Percentiles rank a stretch among this genome's conserved stretches.
phyloP scores from a whole-genome alignment of 2,797 vertebrate species.

The Rhinogobio ventralis region DNA sequence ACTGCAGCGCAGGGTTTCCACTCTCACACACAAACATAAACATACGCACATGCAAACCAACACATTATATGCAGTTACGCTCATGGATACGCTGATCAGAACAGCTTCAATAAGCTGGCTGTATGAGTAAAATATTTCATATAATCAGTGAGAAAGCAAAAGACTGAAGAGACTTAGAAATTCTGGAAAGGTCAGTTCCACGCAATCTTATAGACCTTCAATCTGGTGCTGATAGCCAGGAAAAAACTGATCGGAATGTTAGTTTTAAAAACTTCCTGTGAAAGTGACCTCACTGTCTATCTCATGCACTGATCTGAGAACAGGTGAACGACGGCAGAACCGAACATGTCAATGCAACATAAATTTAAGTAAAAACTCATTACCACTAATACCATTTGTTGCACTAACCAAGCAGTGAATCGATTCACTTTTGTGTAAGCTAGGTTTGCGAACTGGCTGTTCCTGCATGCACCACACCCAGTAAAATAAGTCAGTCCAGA shows the following conservation, averaged over 20 bases:
- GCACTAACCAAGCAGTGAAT: not conserved
- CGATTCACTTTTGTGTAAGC: not conserved
- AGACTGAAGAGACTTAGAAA: not conserved
- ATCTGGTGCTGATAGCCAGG: not conserved
- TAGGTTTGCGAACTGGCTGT: not conserved
- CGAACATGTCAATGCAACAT: not conserved
- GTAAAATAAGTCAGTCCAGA: slow-evolving; percentile 40
- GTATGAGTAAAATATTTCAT: not conserved
- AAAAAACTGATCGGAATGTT: not conserved
- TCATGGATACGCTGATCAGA: not conserved
- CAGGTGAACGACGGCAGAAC: not conserved
- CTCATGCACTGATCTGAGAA: not conserved
- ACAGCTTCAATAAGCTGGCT: not conserved
- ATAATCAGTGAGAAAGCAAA: not conserved
- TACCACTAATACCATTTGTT: not conserved
- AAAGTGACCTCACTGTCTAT: not conserved
- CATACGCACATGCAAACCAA: slow-evolving; percentile 58
- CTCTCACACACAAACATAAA: slow-evolving; percentile 52
- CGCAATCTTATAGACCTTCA: not conserved
- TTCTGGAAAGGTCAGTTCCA: not conserved
- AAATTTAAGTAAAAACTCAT: not conserved
- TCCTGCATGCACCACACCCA: slow-evolving; percentile 33
- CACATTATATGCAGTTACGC: not conserved
- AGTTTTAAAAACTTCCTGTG: slow-evolving; percentile 7
- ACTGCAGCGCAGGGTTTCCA: slow-evolving; percentile 55